These are phyloP conservation scores for Clanis bilineata DNA, from an alignment of 2,888 invertebrate genomes.

Conservation along the genomic window DNA sequence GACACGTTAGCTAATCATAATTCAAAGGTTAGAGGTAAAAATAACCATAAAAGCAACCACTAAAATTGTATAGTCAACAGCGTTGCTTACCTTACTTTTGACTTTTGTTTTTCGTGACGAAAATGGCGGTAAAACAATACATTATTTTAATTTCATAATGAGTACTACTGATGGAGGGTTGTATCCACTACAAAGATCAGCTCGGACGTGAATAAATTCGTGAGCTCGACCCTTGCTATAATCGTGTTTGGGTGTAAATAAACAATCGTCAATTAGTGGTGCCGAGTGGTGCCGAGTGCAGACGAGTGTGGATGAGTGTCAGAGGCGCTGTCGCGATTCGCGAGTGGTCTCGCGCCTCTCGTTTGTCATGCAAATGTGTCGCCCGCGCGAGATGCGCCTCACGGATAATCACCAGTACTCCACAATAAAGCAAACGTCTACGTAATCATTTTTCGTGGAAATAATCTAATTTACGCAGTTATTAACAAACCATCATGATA, in stretches of 20 bases:
- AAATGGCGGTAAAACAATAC: too few species aligned
- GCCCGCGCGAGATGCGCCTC: background rate
- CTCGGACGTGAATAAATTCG: background rate
- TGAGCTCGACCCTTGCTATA: background rate
- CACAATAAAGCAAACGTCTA: background rate
- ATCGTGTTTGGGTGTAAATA: conserved; percentile 20
- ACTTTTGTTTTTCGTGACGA: too few species aligned
- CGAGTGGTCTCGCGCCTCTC: background rate
- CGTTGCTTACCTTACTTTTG: too few species aligned
- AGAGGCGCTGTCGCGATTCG: background rate
- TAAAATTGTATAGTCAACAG: too few species aligned
- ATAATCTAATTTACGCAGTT: background rate
- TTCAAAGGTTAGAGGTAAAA: too few species aligned
- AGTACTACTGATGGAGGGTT: too few species aligned
- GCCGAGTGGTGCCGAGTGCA: background rate
- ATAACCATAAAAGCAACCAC: too few species aligned
- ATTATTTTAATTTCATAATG: too few species aligned
- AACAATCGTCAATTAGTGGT: conserved; percentile 11
- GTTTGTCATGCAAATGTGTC: conserved; percentile 26
- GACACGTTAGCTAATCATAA: too few species aligned
- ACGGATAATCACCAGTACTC: conserved; percentile 1
- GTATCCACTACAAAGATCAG: background rate
- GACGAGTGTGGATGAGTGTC: background rate
- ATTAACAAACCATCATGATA: too few species aligned
- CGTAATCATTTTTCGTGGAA: background rate